Evolutionary conservation across 2,797 vertebrate genomes (phyloP).

Genomic region (Notolepis coatsorum): DNA sequence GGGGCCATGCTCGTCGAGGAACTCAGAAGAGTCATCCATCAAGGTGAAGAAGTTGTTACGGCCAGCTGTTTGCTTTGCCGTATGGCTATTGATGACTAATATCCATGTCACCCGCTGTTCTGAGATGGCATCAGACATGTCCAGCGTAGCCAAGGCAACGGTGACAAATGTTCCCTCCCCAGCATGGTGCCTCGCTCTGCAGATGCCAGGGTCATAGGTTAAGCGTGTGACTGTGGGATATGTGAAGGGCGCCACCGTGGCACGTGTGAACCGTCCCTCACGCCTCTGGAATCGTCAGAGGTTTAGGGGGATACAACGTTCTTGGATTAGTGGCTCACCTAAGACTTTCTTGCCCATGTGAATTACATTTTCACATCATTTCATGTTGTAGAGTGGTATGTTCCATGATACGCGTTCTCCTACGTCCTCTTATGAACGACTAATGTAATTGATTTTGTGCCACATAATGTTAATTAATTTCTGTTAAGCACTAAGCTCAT

Average conservation of each 20-base stretch:
- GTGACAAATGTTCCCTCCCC: constrained; percentile 13
- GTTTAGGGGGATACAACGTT: background rate
- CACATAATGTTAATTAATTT: constrained; percentile 40
- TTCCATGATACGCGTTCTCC: constrained; percentile 21
- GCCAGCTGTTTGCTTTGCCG: background rate
- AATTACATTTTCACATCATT: constrained; percentile 11
- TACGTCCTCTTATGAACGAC: constrained; percentile 19
- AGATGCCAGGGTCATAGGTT: constrained; percentile 22
- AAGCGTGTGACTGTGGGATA: constrained; percentile 38
- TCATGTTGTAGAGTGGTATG: background rate
- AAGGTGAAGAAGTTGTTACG: too few species aligned
- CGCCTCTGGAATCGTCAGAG: background rate
- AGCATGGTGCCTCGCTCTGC: constrained; percentile 15
- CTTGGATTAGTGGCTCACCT: background rate
- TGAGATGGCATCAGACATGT: background rate
- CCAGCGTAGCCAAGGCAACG: background rate
- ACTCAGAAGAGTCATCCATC: too few species aligned
- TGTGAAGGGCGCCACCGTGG: constrained; percentile 34
- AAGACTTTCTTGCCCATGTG: background rate
- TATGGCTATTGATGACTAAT: background rate
- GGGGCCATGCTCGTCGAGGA: background rate
- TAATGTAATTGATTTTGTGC: constrained; percentile 37
- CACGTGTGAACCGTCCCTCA: constrained; percentile 39
- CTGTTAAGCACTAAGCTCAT: constrained; percentile 10
- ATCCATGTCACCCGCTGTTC: background rate